Base-by-base conservation (phyloP, 2,797 vertebrate genomes). In the Meda fulgida region DNA sequence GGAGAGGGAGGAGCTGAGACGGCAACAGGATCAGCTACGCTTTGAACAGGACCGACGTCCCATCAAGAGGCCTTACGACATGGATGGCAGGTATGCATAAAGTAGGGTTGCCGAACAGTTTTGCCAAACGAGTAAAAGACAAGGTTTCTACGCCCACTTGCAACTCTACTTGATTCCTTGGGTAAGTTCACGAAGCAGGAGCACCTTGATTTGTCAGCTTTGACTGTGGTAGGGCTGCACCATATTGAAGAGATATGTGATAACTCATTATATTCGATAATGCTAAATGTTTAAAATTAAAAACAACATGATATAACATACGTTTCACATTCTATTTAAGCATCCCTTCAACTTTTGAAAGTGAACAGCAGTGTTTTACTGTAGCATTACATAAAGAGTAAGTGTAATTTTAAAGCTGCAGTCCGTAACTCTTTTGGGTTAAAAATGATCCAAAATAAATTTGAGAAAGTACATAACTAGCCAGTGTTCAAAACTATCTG, bases 11-110 rank as follows among this genome's bases (percentile, higher is more conserved):
- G 97, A 99, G 91, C 95, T 99, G 87, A 94, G 97, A 0, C 94
- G 97, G 0, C 97, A 99, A 92, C 97, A 99, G 87, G 98, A 99
- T 16, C 97, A 98, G 91, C 91, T 99, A 10, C 97, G 97, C 81
- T 98, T 94, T 0, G 97, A 98, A 18, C 98, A 98, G 87, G 97
- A 98, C 0, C 94, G 97, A 0, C 93, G 97, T 0, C 92, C 96
- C 0, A 1, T 97, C 1, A 96, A 98, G 87, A 94, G 98, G 86
- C 97, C 97, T 1, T 98, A 96, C 0, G 96, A 97, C 83, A 87
- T 96, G 78, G 97, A 98, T 0, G 86, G 93, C 90, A 96, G 98
- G 98, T 98, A 53, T 29, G 77, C 9, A 6, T 10, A 13, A 10
- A 19, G 36, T 23, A 65, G 40, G 40, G 77, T 31, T 63, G 36